Evolutionary conservation across 1,140 invertebrate genomes (phyloP), one percentile per base, ranked within the genome.

Genomic region (Stegodyphus mimosarum): DNA sequence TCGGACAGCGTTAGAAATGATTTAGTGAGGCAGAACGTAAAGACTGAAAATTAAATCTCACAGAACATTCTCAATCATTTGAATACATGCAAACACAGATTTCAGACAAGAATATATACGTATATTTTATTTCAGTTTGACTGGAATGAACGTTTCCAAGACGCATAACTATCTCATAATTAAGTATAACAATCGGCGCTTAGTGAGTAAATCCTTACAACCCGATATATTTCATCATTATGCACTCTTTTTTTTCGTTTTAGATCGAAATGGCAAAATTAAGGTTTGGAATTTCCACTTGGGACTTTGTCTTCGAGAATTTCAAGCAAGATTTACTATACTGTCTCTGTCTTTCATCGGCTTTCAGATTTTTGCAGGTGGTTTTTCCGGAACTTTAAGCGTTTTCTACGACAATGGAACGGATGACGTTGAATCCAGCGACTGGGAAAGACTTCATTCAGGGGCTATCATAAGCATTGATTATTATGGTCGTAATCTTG

Each of bases 241-340:
- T 1, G 33, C 3, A 33, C 1, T 60, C 5, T 0, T 6, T 64
- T 11, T 64, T 63, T 13, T 11, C 13, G 7, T 80, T 53, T 15
- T 33, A 83, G 81, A 48, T 51, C 13, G 92, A 69, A 92, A 94
- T 89, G 94, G 94, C 52, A 92, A 92, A 5, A 89, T 95, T 2
- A 91, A 94, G 91, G 92, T 95, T 7, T 96, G 95, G 95, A 95
- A 95, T 89, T 95, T 95, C 87, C 95, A 95, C 88, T 93, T 94
- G 49, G 94, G 94, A 0, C 91, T 91, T 0, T 94, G 94, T 87
- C 88, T 95, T 51, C 90, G 93, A 79, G 92, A 87, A 10, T 89
- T 89, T 52, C 13, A 88, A n/a, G 83, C 77, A 6, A 69, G 73
- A n/a, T 90, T 89, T 75, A 89, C 90, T 86, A 88, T 92, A 80